A percentile compares a stretch with the other conserved stretches of the same genome.
Conservation (phyloP, 2,797 vertebrate species). For the Mycteria americana region DNA sequence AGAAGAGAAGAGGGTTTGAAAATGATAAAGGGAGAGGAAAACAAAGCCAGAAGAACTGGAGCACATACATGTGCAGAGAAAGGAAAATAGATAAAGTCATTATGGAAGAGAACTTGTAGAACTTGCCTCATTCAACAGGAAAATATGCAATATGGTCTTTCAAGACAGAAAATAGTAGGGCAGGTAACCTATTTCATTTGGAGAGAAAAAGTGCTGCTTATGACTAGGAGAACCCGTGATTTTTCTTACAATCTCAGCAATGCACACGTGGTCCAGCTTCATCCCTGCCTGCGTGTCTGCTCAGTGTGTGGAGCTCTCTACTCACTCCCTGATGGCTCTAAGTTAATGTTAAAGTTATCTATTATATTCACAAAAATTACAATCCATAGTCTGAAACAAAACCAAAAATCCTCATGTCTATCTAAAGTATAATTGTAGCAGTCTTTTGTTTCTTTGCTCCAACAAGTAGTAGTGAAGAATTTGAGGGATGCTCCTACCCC, state of each 20-base stretch:
- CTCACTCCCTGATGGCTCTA: background rate
- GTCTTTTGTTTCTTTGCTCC: background rate
- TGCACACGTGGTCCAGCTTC: fast-evolving
- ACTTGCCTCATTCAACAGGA: background rate
- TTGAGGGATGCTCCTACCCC: background rate
- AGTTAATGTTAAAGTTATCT: background rate
- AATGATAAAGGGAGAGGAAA: background rate
- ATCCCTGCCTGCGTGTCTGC: background rate
- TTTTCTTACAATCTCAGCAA: background rate
- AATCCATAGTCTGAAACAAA: background rate
- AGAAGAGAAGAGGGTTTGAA: background rate
- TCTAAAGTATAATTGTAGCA: background rate
- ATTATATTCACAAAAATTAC: background rate
- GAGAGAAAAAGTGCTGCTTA: background rate
- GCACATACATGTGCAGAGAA: background rate
- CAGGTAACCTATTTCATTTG: background rate
- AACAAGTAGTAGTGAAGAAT: background rate
- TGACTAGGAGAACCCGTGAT: background rate
- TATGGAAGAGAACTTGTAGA: background rate
- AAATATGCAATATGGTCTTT: background rate
- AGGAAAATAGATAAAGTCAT: background rate
- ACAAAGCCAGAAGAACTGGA: background rate
- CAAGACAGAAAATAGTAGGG: background rate
- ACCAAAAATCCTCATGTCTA: background rate
- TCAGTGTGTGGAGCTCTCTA: background rate